Evolutionary conservation across 2,888 invertebrate genomes (phyloP).

Genomic region (Eurytoma californica): DNA sequence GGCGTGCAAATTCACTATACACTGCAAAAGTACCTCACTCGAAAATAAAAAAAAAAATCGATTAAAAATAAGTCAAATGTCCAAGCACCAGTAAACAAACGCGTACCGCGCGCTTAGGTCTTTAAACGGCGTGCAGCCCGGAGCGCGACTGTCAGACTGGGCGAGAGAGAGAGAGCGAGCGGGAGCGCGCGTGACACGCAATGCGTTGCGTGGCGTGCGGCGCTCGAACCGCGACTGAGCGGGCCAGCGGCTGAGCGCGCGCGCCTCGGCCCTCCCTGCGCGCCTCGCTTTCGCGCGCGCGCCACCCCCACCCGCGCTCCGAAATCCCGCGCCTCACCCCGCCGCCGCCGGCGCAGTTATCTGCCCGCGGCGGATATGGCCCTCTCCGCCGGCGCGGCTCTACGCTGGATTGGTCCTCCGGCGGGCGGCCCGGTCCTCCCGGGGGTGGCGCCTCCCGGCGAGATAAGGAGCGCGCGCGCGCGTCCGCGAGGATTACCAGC

Average conservation of each 20-base stretch:
- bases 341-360: neutral
- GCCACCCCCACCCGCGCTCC: constrained; percentile 4
- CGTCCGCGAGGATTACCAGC: neutral
- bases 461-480: constrained; percentile 19
- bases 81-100: too few relatives aligned
- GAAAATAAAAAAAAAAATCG: too few relatives aligned
- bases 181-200: constrained; percentile 7
- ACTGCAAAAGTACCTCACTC: too few relatives aligned
- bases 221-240: constrained; percentile 73
- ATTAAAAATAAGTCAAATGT: too few relatives aligned
- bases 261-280: neutral
- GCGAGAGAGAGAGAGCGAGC: neutral
- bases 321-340: neutral
- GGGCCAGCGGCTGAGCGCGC: constrained; percentile 43
- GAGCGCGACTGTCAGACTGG: too few relatives aligned
- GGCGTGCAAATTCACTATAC: too few relatives aligned
- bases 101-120: too few relatives aligned
- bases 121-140: too few relatives aligned
- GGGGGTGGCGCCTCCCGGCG: constrained; percentile 31
- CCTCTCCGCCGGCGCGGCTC: neutral
- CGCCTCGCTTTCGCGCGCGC: constrained; percentile 9
- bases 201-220: constrained; percentile 68
- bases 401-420: constrained; percentile 36
- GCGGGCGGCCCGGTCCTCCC: neutral
- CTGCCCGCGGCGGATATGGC: neutral